A percentile compares a stretch with the other conserved stretches of the same genome.
phyloP scores from a whole-genome alignment of 2,113 vertebrate species.

The Hystrix cristata region DNA sequence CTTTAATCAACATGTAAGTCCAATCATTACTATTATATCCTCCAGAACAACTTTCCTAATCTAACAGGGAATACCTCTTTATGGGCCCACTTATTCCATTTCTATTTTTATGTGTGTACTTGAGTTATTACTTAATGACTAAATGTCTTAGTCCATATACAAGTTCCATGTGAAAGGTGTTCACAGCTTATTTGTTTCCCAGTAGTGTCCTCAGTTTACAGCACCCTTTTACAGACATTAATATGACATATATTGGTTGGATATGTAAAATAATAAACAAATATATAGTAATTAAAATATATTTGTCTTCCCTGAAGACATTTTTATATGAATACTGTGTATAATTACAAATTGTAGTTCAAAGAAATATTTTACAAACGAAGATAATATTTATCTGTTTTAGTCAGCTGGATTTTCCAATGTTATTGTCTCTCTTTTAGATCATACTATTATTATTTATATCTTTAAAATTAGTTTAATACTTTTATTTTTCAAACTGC shows the following conservation, averaged over 20 bases:
- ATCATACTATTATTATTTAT: not conserved
- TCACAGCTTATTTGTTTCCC: not conserved
- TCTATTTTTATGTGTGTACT: not conserved
- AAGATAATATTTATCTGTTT: not conserved
- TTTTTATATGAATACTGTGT: not conserved
- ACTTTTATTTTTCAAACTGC: not conserved
- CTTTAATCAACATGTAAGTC: not conserved
- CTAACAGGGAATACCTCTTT: not conserved
- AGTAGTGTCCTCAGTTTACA: not conserved
- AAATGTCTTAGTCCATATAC: not conserved
- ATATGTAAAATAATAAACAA: not conserved
- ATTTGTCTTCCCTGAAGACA: not conserved
- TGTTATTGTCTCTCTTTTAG: not conserved
- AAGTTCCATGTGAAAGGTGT: not conserved
- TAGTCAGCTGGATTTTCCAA: not conserved
- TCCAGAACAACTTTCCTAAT: not conserved
- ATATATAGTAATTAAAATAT: not conserved
- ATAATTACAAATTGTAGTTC: not conserved
- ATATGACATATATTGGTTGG: not conserved
- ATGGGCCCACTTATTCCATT: not conserved
- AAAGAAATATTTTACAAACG: not conserved
- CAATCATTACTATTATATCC: not conserved
- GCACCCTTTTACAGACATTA: not conserved
- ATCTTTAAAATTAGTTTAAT: not conserved
- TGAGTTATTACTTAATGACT: not conserved